Percentiles rank a stretch among this genome's conserved stretches.
Evolutionary conservation across 2,888 invertebrate species (phyloP).

Genomic region (Syrphus vitripennis): DNA sequence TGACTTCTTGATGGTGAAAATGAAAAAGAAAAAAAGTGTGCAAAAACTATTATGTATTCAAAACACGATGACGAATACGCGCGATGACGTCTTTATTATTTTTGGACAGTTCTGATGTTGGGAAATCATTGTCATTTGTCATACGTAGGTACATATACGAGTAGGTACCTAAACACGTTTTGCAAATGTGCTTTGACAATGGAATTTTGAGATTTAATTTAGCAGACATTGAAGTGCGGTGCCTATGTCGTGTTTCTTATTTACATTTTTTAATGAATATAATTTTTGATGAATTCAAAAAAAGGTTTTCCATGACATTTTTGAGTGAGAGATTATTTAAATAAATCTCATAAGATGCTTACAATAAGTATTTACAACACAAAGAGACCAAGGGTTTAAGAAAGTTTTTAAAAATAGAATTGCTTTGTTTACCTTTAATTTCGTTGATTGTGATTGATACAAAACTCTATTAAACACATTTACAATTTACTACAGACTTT

Average conservation of each 20-base stretch:
- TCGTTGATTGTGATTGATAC: no score
- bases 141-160: neutral
- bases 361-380: no score
- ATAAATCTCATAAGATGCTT: no score
- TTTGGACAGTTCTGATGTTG: constrained; percentile 66
- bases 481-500: no score
- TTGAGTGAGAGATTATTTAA: no score
- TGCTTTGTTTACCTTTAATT: no score
- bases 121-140: constrained; percentile 45
- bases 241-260: neutral
- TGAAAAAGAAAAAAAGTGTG: constrained; percentile 43
- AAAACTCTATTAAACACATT: no score
- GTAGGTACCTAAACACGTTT: neutral
- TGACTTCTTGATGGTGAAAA: neutral
- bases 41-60: constrained; percentile 38
- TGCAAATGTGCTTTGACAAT: neutral
- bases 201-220: neutral
- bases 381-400: no score
- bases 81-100: constrained; percentile 69
- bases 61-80: constrained; percentile 19
- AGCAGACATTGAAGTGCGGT: neutral
- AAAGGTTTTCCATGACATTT: no score
- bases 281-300: neutral
- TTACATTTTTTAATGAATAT: neutral
- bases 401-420: no score